Evolutionary conservation across 1,140 invertebrate genomes (phyloP).

Genomic region (Brachionus koreanus): DNA sequence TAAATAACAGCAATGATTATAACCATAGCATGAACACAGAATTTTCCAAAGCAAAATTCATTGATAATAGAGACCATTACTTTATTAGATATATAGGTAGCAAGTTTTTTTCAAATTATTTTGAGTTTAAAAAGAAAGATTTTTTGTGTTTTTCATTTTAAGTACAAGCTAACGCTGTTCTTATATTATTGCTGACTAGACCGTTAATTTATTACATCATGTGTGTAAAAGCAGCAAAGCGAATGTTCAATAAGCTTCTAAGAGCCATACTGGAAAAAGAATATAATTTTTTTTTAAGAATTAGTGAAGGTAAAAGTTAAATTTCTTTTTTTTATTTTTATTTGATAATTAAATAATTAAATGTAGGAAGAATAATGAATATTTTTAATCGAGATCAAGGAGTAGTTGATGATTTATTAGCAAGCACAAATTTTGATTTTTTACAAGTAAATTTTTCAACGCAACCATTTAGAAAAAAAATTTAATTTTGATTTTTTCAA

Average conservation of each 20-base stretch:
- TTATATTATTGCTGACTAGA: background rate
- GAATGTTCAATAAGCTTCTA: background rate
- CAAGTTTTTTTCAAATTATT: background rate
- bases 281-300: background rate
- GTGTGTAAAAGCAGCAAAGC: background rate
- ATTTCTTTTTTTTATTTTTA: background rate
- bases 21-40: background rate
- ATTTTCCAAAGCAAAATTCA: background rate
- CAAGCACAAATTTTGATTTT: slow-evolving; percentile 64
- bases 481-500: background rate
- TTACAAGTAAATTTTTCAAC: slow-evolving; percentile 58
- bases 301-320: background rate
- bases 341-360: background rate
- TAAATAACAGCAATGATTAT: background rate
- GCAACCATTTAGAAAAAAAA: background rate
- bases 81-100: background rate
- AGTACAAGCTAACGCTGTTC: background rate
- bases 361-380: background rate
- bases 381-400: background rate
- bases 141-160: background rate
- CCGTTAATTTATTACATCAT: background rate
- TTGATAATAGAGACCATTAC: background rate
- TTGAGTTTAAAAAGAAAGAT: background rate
- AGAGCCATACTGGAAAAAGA: background rate
- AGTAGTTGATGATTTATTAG: background rate